Evolutionary conservation across 35 echinoderm and acorn worm genomes (phyloP).

Genomic region (Strongylocentrotus purpuratus): DNA sequence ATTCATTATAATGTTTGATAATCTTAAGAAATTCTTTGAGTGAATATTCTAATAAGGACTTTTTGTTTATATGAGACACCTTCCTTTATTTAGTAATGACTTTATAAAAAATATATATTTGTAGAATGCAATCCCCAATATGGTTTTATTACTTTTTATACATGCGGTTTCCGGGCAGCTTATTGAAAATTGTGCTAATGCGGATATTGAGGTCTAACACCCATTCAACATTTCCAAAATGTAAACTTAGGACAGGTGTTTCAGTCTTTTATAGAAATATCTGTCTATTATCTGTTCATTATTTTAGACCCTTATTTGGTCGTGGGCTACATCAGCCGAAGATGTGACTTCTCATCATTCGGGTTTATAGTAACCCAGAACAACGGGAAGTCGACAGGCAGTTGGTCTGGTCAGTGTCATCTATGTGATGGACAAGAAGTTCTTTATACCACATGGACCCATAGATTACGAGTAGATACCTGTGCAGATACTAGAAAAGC

Average conservation of each 20-base stretch:
- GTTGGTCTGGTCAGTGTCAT: constrained; percentile 96
- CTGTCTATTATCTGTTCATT: not conserved
- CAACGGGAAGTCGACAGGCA: constrained; percentile 74
- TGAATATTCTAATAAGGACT: too few relatives aligned
- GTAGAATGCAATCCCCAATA: too few relatives aligned
- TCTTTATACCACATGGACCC: constrained; percentile 82
- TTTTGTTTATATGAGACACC: too few relatives aligned
- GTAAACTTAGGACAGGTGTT: not conserved
- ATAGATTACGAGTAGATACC: constrained; percentile 51
- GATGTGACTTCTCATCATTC: constrained; percentile 60
- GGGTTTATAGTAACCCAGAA: constrained; percentile 77
- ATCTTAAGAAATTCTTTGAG: too few relatives aligned
- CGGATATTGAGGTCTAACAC: not conserved
- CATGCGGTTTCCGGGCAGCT: too few relatives aligned
- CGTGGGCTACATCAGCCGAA: constrained; percentile 76
- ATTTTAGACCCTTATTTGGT: constrained; percentile 62
- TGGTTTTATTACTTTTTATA: too few relatives aligned
- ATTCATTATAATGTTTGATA: too few relatives aligned
- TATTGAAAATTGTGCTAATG: not conserved
- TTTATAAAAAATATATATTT: too few relatives aligned
- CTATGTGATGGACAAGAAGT: constrained; percentile 82
- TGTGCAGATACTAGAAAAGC: constrained; percentile 56
- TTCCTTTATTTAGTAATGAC: too few relatives aligned
- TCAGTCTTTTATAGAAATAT: not conserved
- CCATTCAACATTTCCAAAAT: not conserved